Evolutionary conservation across 2,888 invertebrate species (phyloP).

Genomic region (Rhagonycha lutea): DNA sequence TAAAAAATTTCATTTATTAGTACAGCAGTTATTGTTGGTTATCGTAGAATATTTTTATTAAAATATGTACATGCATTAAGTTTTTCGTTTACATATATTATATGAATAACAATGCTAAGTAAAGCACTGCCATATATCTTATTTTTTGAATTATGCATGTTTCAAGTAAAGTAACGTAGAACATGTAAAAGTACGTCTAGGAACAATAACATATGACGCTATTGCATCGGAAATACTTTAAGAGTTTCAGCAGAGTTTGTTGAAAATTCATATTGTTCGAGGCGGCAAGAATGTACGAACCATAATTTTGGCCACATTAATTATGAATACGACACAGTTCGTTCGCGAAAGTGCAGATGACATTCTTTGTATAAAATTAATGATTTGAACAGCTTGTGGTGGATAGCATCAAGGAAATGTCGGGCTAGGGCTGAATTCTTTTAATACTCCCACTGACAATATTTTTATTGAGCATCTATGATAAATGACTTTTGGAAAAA

Average conservation of each 20-base stretch:
- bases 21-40: neutral
- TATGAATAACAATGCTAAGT: neutral
- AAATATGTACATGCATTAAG: neutral
- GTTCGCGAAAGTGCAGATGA: slow-evolving; percentile 48
- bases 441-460: slow-evolving; percentile 22
- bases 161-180: neutral
- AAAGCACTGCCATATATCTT: neutral
- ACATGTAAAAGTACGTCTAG: slow-evolving; percentile 29
- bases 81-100: neutral
- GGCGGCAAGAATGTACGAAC: slow-evolving; percentile 35
- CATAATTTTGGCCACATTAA: slow-evolving; percentile 50
- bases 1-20: neutral
- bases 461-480: slow-evolving; percentile 29
- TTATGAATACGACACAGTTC: slow-evolving; percentile 50
- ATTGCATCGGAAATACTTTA: slow-evolving; percentile 45
- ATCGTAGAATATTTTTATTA: neutral
- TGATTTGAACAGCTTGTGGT: slow-evolving; percentile 41
- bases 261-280: slow-evolving; percentile 47
- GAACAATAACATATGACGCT: slow-evolving; percentile 30
- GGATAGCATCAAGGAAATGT: slow-evolving; percentile 28
- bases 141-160: neutral
- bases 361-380: slow-evolving; percentile 51
- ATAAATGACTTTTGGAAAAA: slow-evolving; percentile 27
- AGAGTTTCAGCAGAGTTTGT: slow-evolving; percentile 44
- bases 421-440: slow-evolving; percentile 20